phyloP scores from a whole-genome alignment of 2,113 vertebrate genomes.

The Anoura caudifer region DNA sequence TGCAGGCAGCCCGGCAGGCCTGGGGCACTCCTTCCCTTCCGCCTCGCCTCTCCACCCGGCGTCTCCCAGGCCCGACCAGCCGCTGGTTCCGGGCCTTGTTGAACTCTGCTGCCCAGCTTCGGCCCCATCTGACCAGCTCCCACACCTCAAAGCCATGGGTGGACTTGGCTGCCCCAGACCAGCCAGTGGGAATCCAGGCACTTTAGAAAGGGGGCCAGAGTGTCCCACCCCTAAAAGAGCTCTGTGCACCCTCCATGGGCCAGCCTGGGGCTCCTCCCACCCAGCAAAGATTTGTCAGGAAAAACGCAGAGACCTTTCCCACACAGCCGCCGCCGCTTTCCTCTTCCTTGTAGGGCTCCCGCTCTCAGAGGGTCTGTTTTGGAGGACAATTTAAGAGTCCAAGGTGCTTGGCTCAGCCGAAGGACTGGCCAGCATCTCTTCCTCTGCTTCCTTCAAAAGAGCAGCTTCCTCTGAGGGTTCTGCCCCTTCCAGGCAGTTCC shows the following conservation, averaged over 20 bases:
- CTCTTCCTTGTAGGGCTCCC: neutral
- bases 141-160: neutral
- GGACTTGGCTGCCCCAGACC: neutral
- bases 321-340: neutral
- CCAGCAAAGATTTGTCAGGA: neutral
- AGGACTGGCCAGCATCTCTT: neutral
- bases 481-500: neutral
- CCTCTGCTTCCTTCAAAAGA: neutral
- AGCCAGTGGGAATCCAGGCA: neutral
- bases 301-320: neutral
- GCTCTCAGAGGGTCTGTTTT: neutral
- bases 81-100: neutral
- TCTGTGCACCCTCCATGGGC: neutral
- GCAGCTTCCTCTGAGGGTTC: neutral
- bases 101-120: neutral
- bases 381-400: neutral
- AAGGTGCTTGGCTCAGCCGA: neutral
- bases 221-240: neutral
- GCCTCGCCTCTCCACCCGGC: fast-evolving
- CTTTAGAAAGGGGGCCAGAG: neutral
- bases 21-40: neutral
- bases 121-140: neutral
- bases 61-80: neutral
- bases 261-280: neutral
- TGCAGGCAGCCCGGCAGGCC: neutral